These are phyloP conservation scores for Ctenoplectra terminalis DNA, from an alignment of 1,140 invertebrate species.

Conservation along the genomic window DNA sequence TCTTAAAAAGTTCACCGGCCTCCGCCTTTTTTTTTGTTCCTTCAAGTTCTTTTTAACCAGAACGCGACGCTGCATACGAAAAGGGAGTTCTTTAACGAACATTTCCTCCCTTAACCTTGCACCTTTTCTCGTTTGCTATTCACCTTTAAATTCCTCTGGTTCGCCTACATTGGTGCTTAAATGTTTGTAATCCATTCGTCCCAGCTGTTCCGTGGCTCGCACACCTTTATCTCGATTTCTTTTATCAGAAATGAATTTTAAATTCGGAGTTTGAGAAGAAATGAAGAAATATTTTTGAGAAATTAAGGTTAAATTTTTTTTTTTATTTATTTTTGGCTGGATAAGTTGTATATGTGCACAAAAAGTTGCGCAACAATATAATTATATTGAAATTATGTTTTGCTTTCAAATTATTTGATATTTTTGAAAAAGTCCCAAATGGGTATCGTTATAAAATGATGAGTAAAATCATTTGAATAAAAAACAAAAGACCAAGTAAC, in stretches of 20 bases:
- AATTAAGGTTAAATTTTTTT: not conserved
- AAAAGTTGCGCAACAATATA: no score
- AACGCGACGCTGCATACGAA: constrained; percentile 36
- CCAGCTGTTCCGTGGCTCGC: constrained; percentile 45
- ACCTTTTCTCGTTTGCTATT: constrained; percentile 49
- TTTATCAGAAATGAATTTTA: not conserved
- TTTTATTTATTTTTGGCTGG: no score
- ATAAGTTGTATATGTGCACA: no score
- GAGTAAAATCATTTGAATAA: no score
- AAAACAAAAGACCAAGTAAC: no score
- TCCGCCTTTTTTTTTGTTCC: not conserved
- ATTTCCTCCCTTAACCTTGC: constrained; percentile 40
- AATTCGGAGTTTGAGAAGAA: no score
- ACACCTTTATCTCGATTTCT: not conserved
- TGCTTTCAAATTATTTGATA: no score
- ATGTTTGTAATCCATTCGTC: constrained; percentile 59
- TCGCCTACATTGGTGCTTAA: constrained; percentile 47
- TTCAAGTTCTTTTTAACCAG: constrained; percentile 10
- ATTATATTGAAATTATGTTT: no score
- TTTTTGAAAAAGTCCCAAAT: no score
- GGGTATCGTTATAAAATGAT: no score
- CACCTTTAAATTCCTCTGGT: constrained; percentile 42
- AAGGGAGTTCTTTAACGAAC: constrained; percentile 47
- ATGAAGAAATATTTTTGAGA: not conserved
- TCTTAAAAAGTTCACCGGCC: constrained; percentile 43